Conservation (phyloP, 2,113 vertebrate species). For the Sprattus sprattus region DNA sequence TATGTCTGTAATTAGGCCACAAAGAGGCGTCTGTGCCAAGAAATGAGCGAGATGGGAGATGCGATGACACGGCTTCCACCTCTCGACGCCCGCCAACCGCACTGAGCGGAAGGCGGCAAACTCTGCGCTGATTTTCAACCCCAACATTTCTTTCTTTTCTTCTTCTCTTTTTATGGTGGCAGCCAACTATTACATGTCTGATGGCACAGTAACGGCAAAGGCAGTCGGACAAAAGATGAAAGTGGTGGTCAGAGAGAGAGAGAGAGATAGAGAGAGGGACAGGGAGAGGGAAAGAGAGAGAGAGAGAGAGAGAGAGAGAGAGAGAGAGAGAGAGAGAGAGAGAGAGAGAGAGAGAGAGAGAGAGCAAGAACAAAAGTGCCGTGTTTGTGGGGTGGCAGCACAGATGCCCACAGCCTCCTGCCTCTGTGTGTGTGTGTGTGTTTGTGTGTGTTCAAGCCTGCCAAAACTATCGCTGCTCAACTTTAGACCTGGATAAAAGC, state of each 20-base stretch:
- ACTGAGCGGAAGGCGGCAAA: neutral
- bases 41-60: neutral
- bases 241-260: neutral
- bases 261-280: neutral
- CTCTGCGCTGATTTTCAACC: neutral
- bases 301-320: neutral
- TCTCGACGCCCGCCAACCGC: neutral
- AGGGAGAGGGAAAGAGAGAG: neutral
- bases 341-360: slow-evolving; percentile 21
- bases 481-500: neutral
- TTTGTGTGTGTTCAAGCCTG: neutral
- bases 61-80: neutral
- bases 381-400: neutral
- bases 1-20: neutral
- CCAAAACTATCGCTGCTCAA: neutral
- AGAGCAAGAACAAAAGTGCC: neutral
- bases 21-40: neutral
- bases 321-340: slow-evolving; percentile 10
- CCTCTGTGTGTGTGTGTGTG: neutral
- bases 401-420: neutral
- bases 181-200: too few relatives aligned
- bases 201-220: neutral
- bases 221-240: neutral
- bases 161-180: too few relatives aligned
- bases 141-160: neutral